phyloP scores from a whole-genome alignment of 2,797 vertebrate species.

The Cryptoprocta ferox region DNA sequence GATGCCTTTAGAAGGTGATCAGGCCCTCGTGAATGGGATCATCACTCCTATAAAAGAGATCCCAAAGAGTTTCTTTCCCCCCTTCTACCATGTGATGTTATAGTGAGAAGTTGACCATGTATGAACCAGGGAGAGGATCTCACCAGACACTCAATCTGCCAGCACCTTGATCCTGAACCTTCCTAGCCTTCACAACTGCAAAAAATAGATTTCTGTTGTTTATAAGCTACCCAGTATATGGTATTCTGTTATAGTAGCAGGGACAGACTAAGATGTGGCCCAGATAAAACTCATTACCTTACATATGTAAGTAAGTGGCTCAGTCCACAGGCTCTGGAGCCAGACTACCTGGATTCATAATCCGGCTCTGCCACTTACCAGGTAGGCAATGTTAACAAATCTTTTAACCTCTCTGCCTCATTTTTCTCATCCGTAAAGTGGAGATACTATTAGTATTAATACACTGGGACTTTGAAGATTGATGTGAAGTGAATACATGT shows the following conservation, averaged over 20 bases:
- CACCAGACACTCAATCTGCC: background rate
- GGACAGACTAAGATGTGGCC: background rate
- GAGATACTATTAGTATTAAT: background rate
- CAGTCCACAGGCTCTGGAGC: background rate
- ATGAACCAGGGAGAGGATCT: background rate
- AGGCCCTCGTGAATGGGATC: background rate
- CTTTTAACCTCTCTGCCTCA: background rate
- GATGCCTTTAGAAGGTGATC: background rate
- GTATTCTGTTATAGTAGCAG: background rate
- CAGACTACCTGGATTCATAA: background rate
- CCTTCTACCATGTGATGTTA: background rate
- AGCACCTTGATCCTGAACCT: background rate
- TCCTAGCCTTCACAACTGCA: background rate
- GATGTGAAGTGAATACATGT: background rate
- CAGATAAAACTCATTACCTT: background rate
- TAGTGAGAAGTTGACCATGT: background rate
- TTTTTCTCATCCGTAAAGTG: slow-evolving; percentile 51
- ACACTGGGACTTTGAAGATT: background rate
- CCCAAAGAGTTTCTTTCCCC: background rate
- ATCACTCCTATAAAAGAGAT: background rate
- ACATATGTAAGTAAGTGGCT: background rate
- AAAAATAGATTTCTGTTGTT: background rate
- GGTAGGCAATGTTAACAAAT: slow-evolving; percentile 12
- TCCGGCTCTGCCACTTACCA: background rate
- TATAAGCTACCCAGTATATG: background rate